These are phyloP conservation scores for Lampris incognitus DNA, from an alignment of 2,113 vertebrate species.

Conservation along the genomic window DNA sequence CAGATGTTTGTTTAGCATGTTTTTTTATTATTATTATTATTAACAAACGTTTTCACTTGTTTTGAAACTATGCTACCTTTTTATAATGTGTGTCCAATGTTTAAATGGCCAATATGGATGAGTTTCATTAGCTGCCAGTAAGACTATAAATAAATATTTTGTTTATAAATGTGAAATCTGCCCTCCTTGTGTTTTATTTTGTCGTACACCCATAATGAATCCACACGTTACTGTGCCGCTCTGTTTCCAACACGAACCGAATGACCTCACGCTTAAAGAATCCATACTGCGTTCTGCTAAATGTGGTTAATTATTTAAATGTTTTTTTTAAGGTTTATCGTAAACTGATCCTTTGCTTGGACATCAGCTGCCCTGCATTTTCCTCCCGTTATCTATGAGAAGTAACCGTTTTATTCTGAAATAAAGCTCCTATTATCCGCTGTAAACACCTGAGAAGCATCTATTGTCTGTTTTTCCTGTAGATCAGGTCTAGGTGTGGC, in stretches of 20 bases:
- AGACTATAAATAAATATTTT: slow-evolving; percentile 73
- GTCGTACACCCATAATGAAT: not conserved
- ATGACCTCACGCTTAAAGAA: not conserved
- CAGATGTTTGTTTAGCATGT: not conserved
- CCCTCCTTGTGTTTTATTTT: slow-evolving; percentile 13
- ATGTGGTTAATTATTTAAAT: not conserved
- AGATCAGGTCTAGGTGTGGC: slow-evolving; percentile 73
- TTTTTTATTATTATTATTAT: slow-evolving; percentile 2
- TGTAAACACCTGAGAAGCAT: not conserved
- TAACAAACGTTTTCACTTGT: not conserved
- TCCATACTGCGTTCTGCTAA: not conserved
- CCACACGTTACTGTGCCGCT: not conserved
- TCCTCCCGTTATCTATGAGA: too few species aligned
- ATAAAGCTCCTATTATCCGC: not conserved
- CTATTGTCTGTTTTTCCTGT: slow-evolving; percentile 52
- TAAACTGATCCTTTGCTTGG: too few species aligned
- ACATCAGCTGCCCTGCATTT: too few species aligned
- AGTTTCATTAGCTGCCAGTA: slow-evolving; percentile 24
- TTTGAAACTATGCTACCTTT: not conserved
- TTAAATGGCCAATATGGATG: slow-evolving; percentile 24
- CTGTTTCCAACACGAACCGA: not conserved
- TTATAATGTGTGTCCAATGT: slow-evolving; percentile 16
- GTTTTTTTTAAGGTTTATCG: not conserved
- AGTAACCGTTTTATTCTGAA: not conserved
- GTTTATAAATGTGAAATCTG: slow-evolving; percentile 43